A percentile compares a stretch with the other conserved stretches of the same genome.
Conservation (phyloP, 2,113 vertebrate genomes). For the Condylura cristata region DNA sequence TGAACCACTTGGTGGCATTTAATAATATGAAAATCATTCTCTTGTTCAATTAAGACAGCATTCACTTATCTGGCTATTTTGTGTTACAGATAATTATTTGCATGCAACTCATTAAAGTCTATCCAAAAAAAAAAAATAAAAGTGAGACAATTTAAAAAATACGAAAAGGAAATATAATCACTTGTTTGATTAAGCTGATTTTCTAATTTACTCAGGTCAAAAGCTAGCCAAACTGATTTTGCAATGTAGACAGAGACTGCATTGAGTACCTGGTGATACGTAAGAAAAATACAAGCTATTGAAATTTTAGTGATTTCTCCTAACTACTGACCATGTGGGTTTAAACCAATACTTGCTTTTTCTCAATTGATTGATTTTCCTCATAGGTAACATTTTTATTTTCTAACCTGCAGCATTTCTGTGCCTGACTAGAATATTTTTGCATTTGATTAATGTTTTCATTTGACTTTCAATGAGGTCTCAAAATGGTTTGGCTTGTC, state of each 20-base stretch:
- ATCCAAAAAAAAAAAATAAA: background rate
- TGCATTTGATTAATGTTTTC: constrained; percentile 75
- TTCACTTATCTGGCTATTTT: background rate
- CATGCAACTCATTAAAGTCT: constrained; percentile 34
- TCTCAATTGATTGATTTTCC: constrained; percentile 24
- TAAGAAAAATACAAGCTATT: constrained; percentile 10
- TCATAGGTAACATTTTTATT: constrained; percentile 67
- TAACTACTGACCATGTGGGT: constrained; percentile 60
- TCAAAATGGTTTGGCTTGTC: constrained; percentile 75
- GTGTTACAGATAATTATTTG: background rate
- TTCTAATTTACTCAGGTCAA: constrained; percentile 60
- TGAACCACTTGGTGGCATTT: background rate
- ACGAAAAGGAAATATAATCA: constrained; percentile 14
- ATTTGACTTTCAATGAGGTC: constrained; percentile 65
- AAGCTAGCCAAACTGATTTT: constrained; percentile 56
- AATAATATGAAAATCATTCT: background rate
- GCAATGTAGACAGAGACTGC: background rate
- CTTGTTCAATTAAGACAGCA: constrained; percentile 6
- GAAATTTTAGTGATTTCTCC: constrained; percentile 53
- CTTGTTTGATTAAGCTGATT: constrained; percentile 43
- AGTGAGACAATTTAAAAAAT: background rate
- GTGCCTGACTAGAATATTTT: constrained; percentile 59
- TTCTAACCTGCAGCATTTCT: constrained; percentile 67
- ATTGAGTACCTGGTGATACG: constrained; percentile 11
- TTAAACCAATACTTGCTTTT: constrained; percentile 18